These are phyloP conservation scores for Toxotes lorentzi DNA, from an alignment of 2,797 vertebrate genomes.

Conservation along the genomic window DNA sequence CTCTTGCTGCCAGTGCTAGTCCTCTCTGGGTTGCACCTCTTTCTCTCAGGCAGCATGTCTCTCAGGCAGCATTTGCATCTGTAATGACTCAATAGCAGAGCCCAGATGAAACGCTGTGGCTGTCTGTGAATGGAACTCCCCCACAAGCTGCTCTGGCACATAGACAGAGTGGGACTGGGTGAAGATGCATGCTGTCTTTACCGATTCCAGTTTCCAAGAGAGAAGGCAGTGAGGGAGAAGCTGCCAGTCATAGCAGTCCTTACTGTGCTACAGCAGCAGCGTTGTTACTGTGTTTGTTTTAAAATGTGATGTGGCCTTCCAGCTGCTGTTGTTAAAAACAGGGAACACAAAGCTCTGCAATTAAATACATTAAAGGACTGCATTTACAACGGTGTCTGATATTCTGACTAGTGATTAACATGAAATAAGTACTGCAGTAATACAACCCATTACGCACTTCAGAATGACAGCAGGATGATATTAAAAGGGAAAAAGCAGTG, in stretches of 20 bases:
- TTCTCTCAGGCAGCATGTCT: constrained; percentile 58
- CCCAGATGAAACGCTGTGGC: constrained; percentile 78
- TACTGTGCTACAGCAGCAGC: constrained; percentile 35
- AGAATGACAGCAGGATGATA: constrained; percentile 19
- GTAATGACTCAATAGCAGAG: constrained; percentile 83
- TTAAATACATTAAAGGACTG: constrained; percentile 27
- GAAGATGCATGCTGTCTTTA: constrained; percentile 68
- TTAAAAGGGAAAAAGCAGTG: constrained; percentile 19
- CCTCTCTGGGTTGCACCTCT: constrained; percentile 66
- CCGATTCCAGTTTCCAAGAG: constrained; percentile 71
- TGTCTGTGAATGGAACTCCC: constrained; percentile 80
- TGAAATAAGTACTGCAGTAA: constrained; percentile 30
- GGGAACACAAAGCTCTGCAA: constrained; percentile 11
- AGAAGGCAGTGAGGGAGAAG: constrained; percentile 62
- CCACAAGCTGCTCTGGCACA: constrained; percentile 83
- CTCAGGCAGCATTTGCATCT: constrained; percentile 80
- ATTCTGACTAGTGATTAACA: constrained; percentile 24
- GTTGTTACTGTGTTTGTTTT: constrained; percentile 55
- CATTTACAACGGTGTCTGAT: constrained; percentile 22
- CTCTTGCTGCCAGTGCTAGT: constrained; percentile 64
- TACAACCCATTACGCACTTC: constrained; percentile 16
- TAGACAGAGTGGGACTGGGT: constrained; percentile 72
- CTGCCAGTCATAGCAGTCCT: constrained; percentile 73
- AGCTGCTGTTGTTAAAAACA: constrained; percentile 49
- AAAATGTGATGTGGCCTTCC: constrained; percentile 50